These are phyloP conservation scores for Heliconius eleuchia DNA, from an alignment of 1,140 invertebrate species.

Conservation along the genomic window DNA sequence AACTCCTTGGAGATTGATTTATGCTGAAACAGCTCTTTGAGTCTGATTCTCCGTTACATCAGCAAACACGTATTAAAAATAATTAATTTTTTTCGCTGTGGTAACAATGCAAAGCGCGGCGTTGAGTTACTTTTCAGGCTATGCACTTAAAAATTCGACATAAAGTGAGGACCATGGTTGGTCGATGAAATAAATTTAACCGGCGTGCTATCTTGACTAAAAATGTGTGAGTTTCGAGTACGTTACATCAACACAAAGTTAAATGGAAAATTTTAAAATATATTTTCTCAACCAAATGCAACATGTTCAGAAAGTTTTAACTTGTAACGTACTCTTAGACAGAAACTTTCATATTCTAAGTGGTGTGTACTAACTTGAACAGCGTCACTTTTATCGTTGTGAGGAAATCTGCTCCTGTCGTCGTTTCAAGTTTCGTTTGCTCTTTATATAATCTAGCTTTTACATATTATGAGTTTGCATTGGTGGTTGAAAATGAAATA, in stretches of 20 bases:
- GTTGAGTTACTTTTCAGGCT: too few relatives aligned
- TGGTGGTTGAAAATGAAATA: too few relatives aligned
- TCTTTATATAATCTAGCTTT: not conserved
- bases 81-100: not conserved
- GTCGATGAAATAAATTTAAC: too few relatives aligned
- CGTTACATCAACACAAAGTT: not conserved
- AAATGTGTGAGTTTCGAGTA: not conserved
- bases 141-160: too few relatives aligned
- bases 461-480: not conserved
- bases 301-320: not conserved
- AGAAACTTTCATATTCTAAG: not conserved
- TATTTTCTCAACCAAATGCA: not conserved
- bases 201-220: too few relatives aligned
- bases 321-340: not conserved
- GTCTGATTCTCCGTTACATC: not conserved
- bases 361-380: slow-evolving; percentile 14
- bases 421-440: not conserved
- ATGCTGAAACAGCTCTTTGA: slow-evolving; percentile 30
- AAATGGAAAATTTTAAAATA: not conserved
- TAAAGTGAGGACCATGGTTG: too few relatives aligned
- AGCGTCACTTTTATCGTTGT: slow-evolving; percentile 17
- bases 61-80: not conserved
- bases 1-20: slow-evolving; percentile 50
- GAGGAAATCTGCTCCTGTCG: slow-evolving; percentile 8
- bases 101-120: too few relatives aligned